These are phyloP conservation scores for Agonopterix arenella DNA, from an alignment of 2,888 invertebrate species.

Conservation along the genomic window DNA sequence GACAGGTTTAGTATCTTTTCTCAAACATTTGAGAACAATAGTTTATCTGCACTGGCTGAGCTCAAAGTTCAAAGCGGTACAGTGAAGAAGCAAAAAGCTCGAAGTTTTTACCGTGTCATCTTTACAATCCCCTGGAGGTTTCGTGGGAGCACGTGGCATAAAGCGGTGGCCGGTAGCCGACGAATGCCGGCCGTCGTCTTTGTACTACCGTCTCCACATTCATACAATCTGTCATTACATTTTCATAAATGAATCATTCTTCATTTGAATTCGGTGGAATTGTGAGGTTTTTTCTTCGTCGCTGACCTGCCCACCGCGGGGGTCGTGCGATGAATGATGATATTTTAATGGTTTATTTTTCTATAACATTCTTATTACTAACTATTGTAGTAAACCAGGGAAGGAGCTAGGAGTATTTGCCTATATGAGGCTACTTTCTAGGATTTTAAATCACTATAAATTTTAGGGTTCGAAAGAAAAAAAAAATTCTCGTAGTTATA, in stretches of 20 bases:
- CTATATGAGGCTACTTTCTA: no score
- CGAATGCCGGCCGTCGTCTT: constrained; percentile 20
- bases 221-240: constrained; percentile 74
- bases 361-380: constrained; percentile 68
- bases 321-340: constrained; percentile 68
- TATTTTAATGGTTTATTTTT: constrained; percentile 75
- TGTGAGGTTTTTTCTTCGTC: constrained; percentile 59
- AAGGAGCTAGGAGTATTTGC: constrained; percentile 17
- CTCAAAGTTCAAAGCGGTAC: no score
- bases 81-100: no score
- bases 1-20: no score
- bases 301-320: constrained; percentile 72
- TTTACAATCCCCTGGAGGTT: constrained; percentile 25
- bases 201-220: constrained; percentile 49
- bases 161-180: constrained; percentile 57
- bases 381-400: constrained; percentile 53
- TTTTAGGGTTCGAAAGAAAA: no score
- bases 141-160: constrained; percentile 53
- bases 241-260: constrained; percentile 75
- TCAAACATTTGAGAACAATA: no score
- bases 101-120: no score
- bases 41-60: no score
- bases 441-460: no score
- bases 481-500: no score
- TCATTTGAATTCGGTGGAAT: constrained; percentile 68